Evolutionary conservation across 92 coral and sea anemone species (phyloP), one percentile per base, ranked within the genome.

Genomic region (Diadumene lineata): DNA sequence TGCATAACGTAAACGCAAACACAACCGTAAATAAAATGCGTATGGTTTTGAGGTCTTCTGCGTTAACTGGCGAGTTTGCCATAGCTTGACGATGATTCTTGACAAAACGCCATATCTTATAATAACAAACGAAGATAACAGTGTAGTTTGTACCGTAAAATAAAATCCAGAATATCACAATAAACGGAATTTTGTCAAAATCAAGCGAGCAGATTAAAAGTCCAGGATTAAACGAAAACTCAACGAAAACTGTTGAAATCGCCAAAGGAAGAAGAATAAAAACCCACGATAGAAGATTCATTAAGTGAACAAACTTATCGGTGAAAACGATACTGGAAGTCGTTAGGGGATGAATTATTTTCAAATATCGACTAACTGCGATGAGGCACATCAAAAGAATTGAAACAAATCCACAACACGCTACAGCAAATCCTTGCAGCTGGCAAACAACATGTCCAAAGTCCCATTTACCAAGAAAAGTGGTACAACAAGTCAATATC

Each of bases 61-160:
- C 77, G 17, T 79, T 79, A 33, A 62, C 74, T 9, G 32, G 76
- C 28, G 84, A 84, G 53, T 77, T 61, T 43, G 56, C 65, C 81
- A 84, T 79, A 25, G 77, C 77, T 26, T 18, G 18, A 25, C 16
- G 48, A 69, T 84, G 89, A 46, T 32, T 78, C 46, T 56, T 58
- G n/a, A 74, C 48, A 24, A 65, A 84, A 22, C 81, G 77, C 89
- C 89, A 84, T 13, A 84, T 72, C 55, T 79, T 84, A 66, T 72
- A 79, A 29, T 84, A 84, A 33, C 81, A 84, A 21, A 84, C 51
- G 43, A 79, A 72, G 16, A 84, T 84, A 31, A 73, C 70, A 31
- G 72, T 51, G 31, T 79, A 84, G 1, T 78, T 73, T 6, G 68
- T 8, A 32, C 70, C 63, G 18, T 76, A 69, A 23, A 66, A 76